Conservation (phyloP, 2,113 vertebrate genomes). For the Atlantisia rogersi region DNA sequence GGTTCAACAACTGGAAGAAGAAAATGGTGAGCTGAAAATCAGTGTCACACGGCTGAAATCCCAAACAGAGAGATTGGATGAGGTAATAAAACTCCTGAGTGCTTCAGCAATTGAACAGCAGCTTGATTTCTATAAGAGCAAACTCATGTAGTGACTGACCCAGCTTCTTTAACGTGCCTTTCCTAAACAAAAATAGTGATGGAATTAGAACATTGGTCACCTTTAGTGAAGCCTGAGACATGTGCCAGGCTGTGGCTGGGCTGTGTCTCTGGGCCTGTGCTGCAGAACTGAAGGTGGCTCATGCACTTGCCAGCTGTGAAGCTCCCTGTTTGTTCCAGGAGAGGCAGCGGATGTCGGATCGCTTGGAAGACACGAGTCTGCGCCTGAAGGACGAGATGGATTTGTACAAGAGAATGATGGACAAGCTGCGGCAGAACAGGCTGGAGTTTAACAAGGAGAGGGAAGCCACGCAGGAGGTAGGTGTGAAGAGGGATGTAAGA, state of each 20-base stretch:
- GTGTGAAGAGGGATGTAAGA: not conserved
- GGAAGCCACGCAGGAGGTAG: constrained; percentile 92
- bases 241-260: not conserved
- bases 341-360: constrained; percentile 91
- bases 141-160: not conserved
- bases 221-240: not conserved
- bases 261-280: not conserved
- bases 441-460: constrained; percentile 92
- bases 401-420: constrained; percentile 94
- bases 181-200: not conserved
- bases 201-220: not conserved
- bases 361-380: constrained; percentile 91
- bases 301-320: not conserved
- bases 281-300: not conserved
- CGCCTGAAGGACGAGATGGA: constrained; percentile 95
- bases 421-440: constrained; percentile 92
- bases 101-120: not conserved
- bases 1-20: constrained; percentile 91
- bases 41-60: constrained; percentile 86
- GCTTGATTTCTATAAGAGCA: not conserved
- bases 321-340: constrained; percentile 73
- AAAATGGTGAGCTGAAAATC: constrained; percentile 83
- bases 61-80: constrained; percentile 91
- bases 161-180: not conserved
- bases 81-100: constrained; percentile 77